Evolutionary conservation across 2,888 invertebrate genomes (phyloP).

Genomic region (Pogonocherus hispidulus): DNA sequence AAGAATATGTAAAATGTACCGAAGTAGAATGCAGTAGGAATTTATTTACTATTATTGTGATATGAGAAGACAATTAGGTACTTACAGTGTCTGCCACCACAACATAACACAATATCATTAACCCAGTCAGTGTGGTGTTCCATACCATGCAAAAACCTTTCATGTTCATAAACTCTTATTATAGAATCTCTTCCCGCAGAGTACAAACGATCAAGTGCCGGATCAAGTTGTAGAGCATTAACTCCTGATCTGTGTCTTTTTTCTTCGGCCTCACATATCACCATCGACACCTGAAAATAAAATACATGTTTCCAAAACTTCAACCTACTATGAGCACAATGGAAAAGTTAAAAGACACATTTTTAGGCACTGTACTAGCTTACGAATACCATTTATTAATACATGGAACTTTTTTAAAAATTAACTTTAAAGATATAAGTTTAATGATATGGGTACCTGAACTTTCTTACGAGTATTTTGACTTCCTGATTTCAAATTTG

Average conservation of each 20-base stretch:
- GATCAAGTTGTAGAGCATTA: slow-evolving; percentile 95
- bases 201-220: slow-evolving; percentile 88
- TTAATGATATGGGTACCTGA: too few relatives aligned
- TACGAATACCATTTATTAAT: too few relatives aligned
- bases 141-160: slow-evolving; percentile 94
- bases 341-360: too few relatives aligned
- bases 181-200: slow-evolving; percentile 98
- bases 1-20: too few relatives aligned
- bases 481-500: slow-evolving; percentile 64
- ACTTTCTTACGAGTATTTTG: slow-evolving; percentile 68
- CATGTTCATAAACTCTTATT: slow-evolving; percentile 92
- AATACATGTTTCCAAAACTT: neutral
- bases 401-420: too few relatives aligned
- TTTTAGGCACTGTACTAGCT: too few relatives aligned
- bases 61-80: slow-evolving; percentile 40
- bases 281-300: slow-evolving; percentile 89
- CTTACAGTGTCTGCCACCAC: slow-evolving; percentile 93
- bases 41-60: neutral
- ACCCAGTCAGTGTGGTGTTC: slow-evolving; percentile 99
- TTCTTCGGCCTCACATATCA: slow-evolving; percentile 97
- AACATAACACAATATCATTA: slow-evolving; percentile 98
- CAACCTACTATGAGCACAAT: too few relatives aligned
- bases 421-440: too few relatives aligned
- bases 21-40: too few relatives aligned
- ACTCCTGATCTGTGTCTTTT: slow-evolving; percentile 95